Evolutionary conservation across 2,888 invertebrate genomes (phyloP), one percentile per base, ranked within the genome.

Genomic region (Nasonovia ribisnigri): DNA sequence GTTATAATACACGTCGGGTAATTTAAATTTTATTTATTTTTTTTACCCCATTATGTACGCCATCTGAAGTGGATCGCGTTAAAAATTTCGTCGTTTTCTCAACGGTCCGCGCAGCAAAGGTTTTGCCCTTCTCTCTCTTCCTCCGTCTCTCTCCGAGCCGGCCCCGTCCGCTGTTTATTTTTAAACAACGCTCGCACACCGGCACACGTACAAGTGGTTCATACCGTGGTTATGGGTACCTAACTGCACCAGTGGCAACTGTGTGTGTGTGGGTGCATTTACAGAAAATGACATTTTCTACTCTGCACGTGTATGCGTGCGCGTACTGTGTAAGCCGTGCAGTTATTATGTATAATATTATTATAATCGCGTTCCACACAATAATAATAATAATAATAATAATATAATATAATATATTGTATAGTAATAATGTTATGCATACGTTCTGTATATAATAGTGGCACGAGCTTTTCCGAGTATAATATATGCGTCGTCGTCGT

Each of bases 1-100:
- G 88, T 84, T 54, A 89, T 92, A 92, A 84, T 84, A 57, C 36
- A 36, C 87, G 92, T 60, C 36, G 92, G 92, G 92, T 93, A 93
- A 93, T 93, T 93, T 93, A 93, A 89, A 46, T 92, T 46, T 88
- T 77, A n/a, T 42, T 51, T 84, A 42, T 54, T 57, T 92, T 92
- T 20, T 92, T 87, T 36, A 36, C 43, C 57, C 54, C n/a, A 54
- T 91, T 91, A 91, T 86, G 43, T 57, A 13, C 92, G 92, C 92
- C 88, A 88, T 92, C 92, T 92, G 67, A 77, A 92, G 92, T 92
- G 92, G 92, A 77, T 92, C 92, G 54, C 54, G 92, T 88, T 92
- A 92, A 92, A 92, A 92, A 92, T 67, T 88, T 88, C 51, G 87
- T 86, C 91, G 91, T 86, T 91, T 92, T 92, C 60, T 87, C 87